Evolutionary conservation across 1,140 invertebrate species (phyloP).

Genomic region (Goniozus legneri): DNA sequence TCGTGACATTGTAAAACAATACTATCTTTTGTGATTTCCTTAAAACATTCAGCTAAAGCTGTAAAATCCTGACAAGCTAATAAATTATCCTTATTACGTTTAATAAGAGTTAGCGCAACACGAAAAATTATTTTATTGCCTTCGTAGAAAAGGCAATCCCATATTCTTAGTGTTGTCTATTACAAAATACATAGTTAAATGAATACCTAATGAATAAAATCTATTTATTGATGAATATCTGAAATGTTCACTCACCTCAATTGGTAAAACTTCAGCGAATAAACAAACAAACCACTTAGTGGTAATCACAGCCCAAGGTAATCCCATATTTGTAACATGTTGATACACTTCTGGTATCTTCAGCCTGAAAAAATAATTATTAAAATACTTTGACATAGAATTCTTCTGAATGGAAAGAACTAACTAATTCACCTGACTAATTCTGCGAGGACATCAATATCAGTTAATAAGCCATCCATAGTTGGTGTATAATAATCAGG

Average conservation of each 20-base stretch:
- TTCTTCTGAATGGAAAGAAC: not conserved
- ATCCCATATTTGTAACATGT: constrained; percentile 71
- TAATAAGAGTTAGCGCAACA: constrained; percentile 81
- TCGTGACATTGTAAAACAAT: constrained; percentile 75
- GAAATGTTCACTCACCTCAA: constrained; percentile 61
- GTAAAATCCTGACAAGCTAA: constrained; percentile 73
- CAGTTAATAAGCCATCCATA: constrained; percentile 83
- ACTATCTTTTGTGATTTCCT: constrained; percentile 69
- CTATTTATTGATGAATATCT: not conserved
- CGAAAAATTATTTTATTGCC: constrained; percentile 84
- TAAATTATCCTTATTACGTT: constrained; percentile 67
- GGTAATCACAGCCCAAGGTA: constrained; percentile 83
- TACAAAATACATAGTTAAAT: constrained; percentile 25
- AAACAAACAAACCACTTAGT: constrained; percentile 95
- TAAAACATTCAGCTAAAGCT: constrained; percentile 72
- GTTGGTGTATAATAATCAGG: constrained; percentile 85
- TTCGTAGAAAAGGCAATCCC: constrained; percentile 94
- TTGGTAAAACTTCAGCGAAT: constrained; percentile 86
- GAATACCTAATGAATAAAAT: constrained; percentile 4
- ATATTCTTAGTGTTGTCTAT: constrained; percentile 84
- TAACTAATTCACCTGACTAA: constrained; percentile 61
- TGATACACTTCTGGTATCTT: constrained; percentile 76
- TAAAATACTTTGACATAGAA: not conserved
- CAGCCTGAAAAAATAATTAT: constrained; percentile 53
- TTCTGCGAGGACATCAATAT: constrained; percentile 84